Base-by-base conservation (phyloP, 2,113 vertebrate species). In the Probosciger aterrimus region DNA sequence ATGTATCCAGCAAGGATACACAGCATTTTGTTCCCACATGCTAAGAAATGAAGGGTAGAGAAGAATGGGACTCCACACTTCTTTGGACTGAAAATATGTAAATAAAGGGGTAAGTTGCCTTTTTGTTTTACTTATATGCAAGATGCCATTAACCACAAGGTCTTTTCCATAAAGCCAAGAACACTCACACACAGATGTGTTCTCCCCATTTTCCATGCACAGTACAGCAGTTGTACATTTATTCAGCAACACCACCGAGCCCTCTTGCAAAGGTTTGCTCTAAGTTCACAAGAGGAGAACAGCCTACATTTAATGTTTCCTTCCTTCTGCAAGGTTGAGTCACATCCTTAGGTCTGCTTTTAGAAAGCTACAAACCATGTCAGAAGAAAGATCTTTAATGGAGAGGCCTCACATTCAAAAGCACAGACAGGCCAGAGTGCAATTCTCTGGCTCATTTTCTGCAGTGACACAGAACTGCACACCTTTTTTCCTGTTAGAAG, bases 241-340 rank as follows among this genome's bases (percentile, higher is more conserved):
- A 73, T 10, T 86, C 23, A 92, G 69, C 35, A 92, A 88, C 39
- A 76, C 57, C 20, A 64, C 22, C 17, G 15, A 93, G 47, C 35
- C 62, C 59, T 62, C 68, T 47, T 47, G 65, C 79, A 95, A 82
- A 86, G 67, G 75, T 86, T 52, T 93, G 91, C 70, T 82, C 0
- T 15, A 82, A 95, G 84, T 82, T 94, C 94, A 68, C 47, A 89
- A 93, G 43, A 86, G n/a, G 47, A 90, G 78, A 82, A 84, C 68
- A 91, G 92, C 53, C 83, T 91, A 70, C 88, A 95, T 85, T 96
- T 97, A 85, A 80, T 39, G 13, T 75, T 96, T 97, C 97, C 97
- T 97, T 97, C 97, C 97, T 97, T 93, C 82, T 96, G 84, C 63
- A 90, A 89, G 80, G 70, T 94, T 96, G 95, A 97, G 95, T 97